Evolutionary conservation across 2,888 invertebrate species (phyloP), one percentile per base, ranked within the genome.

Genomic region (Plebejus melissa): DNA sequence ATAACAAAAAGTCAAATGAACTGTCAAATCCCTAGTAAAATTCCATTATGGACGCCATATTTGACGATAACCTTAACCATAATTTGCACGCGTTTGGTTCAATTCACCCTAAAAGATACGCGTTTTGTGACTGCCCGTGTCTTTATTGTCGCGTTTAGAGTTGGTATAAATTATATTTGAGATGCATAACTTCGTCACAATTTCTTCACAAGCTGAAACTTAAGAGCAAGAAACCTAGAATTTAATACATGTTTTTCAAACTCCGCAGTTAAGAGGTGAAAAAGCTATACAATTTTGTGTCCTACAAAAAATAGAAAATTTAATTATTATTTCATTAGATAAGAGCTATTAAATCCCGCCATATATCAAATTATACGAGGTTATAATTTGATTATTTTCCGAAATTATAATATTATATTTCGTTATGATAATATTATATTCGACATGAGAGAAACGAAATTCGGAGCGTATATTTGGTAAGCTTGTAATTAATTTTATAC

Each of bases 401-500:
- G 3, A 60, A 28, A 60, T 57, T 2, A 57, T 60, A 7, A 28
- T 22, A 22, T 28, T 22, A 22, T 60, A 22, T 22, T 7, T 22
- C 22, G n/a, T 1, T 60, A 60, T 7, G 5, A 60, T 60, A 60
- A 60, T 28, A 65, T 65, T 5, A 32, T 65, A 6, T 13, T 65
- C 13, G 32, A 32, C 32, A 65, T 2, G 32, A 36, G 13, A 65
- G 32, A 32, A 65, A 22, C 58, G n/a, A n/a, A n/a, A 65, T 65
- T 36, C 28, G 32, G 32, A 65, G 13, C 65, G 65, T 65, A 4
- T 28, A 65, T 65, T 65, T 36, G 65, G 65, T 11, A 28, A 70
- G 41, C 70, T 70, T 22, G 28, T 70, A 70, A 70, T 70, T 70
- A 70, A 70, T 70, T 41, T 70, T 70, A 41, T n/a, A 70, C 41